Evolutionary conservation across 2,888 invertebrate species (phyloP), one percentile per base, ranked within the genome.

Genomic region (Andricus curvator): DNA sequence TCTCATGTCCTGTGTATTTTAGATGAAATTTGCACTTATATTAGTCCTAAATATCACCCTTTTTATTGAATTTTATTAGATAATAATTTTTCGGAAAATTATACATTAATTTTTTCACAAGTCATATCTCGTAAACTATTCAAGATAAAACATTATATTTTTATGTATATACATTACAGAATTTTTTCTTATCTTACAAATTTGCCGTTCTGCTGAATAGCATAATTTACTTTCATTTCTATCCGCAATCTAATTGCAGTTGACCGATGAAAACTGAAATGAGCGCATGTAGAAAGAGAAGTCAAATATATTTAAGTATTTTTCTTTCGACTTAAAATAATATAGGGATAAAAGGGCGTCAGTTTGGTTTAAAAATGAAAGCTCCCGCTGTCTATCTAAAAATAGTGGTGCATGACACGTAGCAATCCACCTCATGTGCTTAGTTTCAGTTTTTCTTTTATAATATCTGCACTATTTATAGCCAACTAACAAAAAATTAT

Each of bases 351-450:
- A 25, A 68, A 68, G 44, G 25, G 68, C 25, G 11, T 41, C 41
- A 67, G 22, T 44, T 20, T 8, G 56, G n/a, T 17, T 37, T 11
- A 41, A 37, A 67, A 41, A 37, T 48, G 4, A 68, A 68, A 44
- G 44, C 44, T 68, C 44, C 68, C 48, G 17, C 25, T n/a, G 68
- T 68, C 48, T 68, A 22, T 68, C 48, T 68, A 68, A 48, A 44
- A 44, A 68, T 68, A 68, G 48, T 25, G 8, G 22, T 44, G 13
- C 1, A 68, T 68, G 48, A 48, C 48, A 68, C 44, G 25, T 25
- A 25, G 41, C 68, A 68, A 68, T 68, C 25, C 68, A 67, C 67
- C 48, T 68, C 48, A 8, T 68, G 68, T 25, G 44, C 22, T 25
- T 15, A 44, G 11, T 68, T 48, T 68, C 22, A 25, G 25, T 44